A percentile compares a stretch with the other conserved stretches of the same genome.
Evolutionary conservation across 2,888 invertebrate genomes (phyloP).

Genomic region (Clanis bilineata): DNA sequence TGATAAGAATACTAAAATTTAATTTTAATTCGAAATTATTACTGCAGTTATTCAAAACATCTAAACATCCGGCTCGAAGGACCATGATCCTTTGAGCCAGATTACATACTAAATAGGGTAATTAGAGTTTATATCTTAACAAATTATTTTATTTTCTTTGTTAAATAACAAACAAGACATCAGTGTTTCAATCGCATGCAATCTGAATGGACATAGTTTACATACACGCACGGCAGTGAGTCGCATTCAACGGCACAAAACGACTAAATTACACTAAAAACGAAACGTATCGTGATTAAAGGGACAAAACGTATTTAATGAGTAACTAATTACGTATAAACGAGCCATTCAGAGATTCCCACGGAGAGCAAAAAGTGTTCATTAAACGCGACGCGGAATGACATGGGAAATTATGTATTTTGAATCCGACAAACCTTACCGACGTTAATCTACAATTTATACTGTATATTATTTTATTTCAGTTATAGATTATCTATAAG

Average conservation of each 20-base stretch:
- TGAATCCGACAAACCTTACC: neutral
- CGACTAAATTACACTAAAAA: conserved; percentile 52
- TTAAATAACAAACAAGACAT: neutral
- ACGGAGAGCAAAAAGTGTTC: conserved; percentile 46
- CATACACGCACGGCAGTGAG: conserved; percentile 36
- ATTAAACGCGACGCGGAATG: conserved; percentile 38
- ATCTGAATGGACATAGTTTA: conserved; percentile 26
- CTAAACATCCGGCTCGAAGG: neutral
- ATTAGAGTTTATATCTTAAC: neutral
- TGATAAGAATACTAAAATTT: neutral
- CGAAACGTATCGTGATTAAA: conserved; percentile 47
- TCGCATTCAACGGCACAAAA: conserved; percentile 48
- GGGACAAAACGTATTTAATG: conserved; percentile 63
- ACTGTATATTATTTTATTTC: neutral
- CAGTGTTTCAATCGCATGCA: neutral
- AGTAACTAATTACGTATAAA: conserved; percentile 68
- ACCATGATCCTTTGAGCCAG: neutral
- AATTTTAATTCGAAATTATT: too few species aligned
- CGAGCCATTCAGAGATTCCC: conserved; percentile 65
- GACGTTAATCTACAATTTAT: neutral
- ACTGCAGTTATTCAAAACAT: neutral
- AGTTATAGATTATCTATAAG: too few species aligned
- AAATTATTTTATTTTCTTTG: neutral
- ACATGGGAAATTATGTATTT: conserved; percentile 31
- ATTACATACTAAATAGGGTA: neutral